Percentiles rank a stretch among this genome's conserved stretches.
Conservation (phyloP, 53 echinoderm and acorn worm species). For the Crossaster papposus region DNA sequence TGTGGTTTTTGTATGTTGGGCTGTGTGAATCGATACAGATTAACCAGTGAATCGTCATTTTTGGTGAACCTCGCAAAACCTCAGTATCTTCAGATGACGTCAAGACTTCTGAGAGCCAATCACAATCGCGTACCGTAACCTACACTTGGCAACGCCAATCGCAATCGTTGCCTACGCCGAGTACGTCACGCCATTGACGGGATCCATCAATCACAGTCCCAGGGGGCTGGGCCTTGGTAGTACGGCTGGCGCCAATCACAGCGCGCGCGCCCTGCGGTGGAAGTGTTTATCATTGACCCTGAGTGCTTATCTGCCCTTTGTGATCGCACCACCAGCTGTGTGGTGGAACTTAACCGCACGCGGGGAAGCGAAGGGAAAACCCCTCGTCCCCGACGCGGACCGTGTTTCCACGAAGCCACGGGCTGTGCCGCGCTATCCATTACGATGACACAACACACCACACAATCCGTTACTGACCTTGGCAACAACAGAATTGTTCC, state of each 20-base stretch:
- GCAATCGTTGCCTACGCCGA: neutral
- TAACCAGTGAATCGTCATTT: neutral
- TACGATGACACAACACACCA: neutral
- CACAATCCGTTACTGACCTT: neutral
- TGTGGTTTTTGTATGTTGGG: neutral
- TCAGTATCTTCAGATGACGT: too few species aligned
- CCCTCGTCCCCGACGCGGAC: neutral
- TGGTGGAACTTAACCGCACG: neutral
- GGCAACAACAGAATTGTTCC: neutral
- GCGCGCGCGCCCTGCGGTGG: neutral
- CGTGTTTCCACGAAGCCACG: conserved; percentile 31
- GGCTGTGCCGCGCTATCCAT: neutral
- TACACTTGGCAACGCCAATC: neutral
- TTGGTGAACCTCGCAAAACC: neutral
- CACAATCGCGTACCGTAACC: neutral
- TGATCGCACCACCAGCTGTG: conserved; percentile 15
- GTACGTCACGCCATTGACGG: neutral
- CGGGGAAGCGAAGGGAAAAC: conserved; percentile 30
- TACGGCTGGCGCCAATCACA: neutral
- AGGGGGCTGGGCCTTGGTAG: neutral
- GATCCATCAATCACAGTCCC: neutral
- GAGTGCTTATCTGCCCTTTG: neutral
- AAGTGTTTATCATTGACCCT: neutral
- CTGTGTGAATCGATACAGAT: neutral
- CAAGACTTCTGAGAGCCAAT: neutral